phyloP scores from a whole-genome alignment of 2,888 invertebrate species.

The Drosophila hamatofila region DNA sequence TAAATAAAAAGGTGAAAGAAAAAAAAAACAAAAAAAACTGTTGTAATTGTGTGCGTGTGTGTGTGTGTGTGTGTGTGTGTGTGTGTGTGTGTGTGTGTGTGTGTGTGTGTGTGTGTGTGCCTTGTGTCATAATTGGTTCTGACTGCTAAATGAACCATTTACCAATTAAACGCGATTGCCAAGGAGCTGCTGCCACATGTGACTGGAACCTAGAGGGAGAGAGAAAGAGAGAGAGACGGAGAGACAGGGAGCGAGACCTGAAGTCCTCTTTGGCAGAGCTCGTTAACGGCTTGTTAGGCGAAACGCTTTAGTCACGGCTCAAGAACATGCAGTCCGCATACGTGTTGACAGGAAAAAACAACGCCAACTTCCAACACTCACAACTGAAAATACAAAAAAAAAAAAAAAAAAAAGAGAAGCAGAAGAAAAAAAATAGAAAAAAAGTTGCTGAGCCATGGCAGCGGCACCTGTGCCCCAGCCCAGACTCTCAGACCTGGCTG shows the following conservation, averaged over 20 bases:
- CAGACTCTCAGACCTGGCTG: not conserved
- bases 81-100: conserved; percentile 4
- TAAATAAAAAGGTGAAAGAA: conserved; percentile 20
- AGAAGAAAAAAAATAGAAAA: conserved; percentile 7
- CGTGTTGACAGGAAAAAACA: conserved; percentile 57
- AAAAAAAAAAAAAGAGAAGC: not conserved
- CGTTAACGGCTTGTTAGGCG: conserved; percentile 73
- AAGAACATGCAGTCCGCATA: conserved; percentile 25
- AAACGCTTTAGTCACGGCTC: conserved; percentile 77
- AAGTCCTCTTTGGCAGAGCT: conserved; percentile 49
- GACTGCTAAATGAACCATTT: conserved; percentile 83
- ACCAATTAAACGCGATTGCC: conserved; percentile 82
- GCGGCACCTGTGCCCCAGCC: conserved; percentile 23
- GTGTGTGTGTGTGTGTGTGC: conserved; percentile 26
- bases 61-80: not conserved
- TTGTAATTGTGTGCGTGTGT: conserved; percentile 65
- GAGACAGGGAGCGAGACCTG: too few species aligned
- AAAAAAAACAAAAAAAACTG: conserved; percentile 55
- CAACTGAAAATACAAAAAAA: conserved; percentile 17
- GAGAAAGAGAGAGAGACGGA: too few species aligned
- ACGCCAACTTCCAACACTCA: conserved; percentile 34
- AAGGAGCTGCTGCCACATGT: conserved; percentile 56
- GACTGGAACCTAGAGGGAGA: conserved; percentile 13
- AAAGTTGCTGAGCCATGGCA: conserved; percentile 73
- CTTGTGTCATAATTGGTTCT: conserved; percentile 77